Conservation (phyloP, 2,113 vertebrate genomes). For the Oreocharis arfaki region DNA sequence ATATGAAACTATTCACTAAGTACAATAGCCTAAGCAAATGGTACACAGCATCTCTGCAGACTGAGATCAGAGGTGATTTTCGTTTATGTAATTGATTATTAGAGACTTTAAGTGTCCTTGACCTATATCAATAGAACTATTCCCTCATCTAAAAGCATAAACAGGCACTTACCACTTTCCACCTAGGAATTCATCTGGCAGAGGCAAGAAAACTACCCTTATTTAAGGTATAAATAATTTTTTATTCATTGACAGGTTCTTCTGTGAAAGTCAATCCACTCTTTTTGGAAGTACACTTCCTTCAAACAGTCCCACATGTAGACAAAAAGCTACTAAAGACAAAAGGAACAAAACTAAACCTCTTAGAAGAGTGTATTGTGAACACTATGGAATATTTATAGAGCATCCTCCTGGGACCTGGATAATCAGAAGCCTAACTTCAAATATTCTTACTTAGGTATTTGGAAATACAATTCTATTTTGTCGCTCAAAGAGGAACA, state of each 20-base stretch:
- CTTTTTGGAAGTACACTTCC: not conserved
- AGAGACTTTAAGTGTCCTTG: not conserved
- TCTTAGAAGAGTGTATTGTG: not conserved
- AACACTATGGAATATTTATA: not conserved
- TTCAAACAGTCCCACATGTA: not conserved
- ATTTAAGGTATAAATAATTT: not conserved
- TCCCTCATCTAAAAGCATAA: not conserved
- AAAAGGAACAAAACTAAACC: not conserved
- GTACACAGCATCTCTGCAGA: not conserved
- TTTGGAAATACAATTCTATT: not conserved
- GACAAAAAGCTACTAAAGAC: not conserved
- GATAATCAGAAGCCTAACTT: not conserved
- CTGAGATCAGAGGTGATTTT: not conserved
- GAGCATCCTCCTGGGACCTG: not conserved
- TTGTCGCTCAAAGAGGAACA: not conserved
- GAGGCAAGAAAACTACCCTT: not conserved
- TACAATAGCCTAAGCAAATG: not conserved
- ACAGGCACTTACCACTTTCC: not conserved
- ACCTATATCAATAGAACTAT: not conserved
- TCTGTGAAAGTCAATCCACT: not conserved
- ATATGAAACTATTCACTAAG: not conserved
- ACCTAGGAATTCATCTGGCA: not conserved
- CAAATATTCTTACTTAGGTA: not conserved
- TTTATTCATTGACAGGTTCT: not conserved
- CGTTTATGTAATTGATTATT: not conserved